Conservation (phyloP, 2,797 vertebrate species). For the Parotocinclus haroldoi region DNA sequence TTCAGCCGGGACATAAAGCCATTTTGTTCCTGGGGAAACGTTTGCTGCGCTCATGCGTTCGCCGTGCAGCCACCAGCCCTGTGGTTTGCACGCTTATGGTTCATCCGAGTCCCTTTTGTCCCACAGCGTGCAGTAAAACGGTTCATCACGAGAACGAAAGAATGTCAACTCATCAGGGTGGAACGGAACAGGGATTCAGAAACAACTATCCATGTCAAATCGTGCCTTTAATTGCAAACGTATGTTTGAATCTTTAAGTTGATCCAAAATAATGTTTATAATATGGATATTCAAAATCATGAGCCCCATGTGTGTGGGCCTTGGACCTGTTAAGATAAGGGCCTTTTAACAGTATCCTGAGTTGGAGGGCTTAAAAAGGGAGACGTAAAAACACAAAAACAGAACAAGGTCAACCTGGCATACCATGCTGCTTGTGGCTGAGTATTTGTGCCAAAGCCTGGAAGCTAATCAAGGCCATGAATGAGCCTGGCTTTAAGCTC, state of each 20-base stretch:
- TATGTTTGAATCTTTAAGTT: constrained; percentile 13
- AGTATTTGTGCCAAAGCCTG: constrained; percentile 20
- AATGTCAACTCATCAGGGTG: constrained; percentile 29
- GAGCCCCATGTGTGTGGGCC: constrained; percentile 27
- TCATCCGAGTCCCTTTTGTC: constrained; percentile 42
- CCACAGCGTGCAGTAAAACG: constrained; percentile 37
- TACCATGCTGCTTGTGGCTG: constrained; percentile 9
- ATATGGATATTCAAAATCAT: constrained; percentile 28
- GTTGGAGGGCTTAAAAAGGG: constrained; percentile 12
- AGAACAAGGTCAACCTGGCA: constrained; percentile 53
- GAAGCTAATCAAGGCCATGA: constrained; percentile 28
- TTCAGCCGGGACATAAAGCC: constrained; percentile 64
- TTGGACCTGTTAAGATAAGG: constrained; percentile 16
- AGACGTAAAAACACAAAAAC: constrained; percentile 20
- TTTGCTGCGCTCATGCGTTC: constrained; percentile 58
- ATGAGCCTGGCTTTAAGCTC: constrained; percentile 40
- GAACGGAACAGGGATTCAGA: constrained; percentile 28
- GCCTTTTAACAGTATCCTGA: constrained; percentile 8
- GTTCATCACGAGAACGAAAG: constrained; percentile 24
- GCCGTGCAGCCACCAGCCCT: constrained; percentile 46
- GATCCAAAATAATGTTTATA: constrained; percentile 10
- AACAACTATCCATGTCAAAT: constrained; percentile 47
- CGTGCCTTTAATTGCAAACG: constrained; percentile 41
- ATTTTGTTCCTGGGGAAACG: constrained; percentile 59
- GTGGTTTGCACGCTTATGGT: constrained; percentile 45